A percentile compares a stretch with the other conserved stretches of the same genome.
Evolutionary conservation across 2,797 vertebrate species (phyloP).

Genomic region (Hirundo rustica): DNA sequence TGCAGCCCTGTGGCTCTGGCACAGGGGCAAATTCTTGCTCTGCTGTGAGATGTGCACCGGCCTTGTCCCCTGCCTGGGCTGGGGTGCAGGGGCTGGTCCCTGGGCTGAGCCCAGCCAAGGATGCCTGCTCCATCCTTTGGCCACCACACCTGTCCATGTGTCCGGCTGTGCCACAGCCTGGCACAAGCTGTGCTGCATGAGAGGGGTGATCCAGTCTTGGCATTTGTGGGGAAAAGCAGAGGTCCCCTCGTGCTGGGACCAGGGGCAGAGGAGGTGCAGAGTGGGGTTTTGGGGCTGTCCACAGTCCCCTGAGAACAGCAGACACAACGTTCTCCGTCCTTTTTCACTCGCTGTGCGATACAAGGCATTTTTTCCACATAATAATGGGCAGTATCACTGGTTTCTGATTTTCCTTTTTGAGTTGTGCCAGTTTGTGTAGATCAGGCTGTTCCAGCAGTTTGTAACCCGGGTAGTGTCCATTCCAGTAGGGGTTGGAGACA

Average conservation of each 20-base stretch:
- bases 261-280: background rate
- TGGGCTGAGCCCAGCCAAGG: background rate
- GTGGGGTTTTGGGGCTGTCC: background rate
- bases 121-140: background rate
- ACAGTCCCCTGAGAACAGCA: background rate
- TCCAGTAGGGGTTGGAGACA: background rate
- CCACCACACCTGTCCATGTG: fast-evolving
- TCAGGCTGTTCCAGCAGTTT: background rate
- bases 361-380: background rate
- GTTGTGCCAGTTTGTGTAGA: background rate
- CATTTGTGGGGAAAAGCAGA: background rate
- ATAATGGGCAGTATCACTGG: background rate
- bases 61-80: background rate
- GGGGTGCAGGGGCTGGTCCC: background rate
- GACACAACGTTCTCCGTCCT: background rate
- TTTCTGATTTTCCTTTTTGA: background rate
- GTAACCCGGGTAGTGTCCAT: background rate
- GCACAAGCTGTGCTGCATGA: background rate
- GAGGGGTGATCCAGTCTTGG: background rate
- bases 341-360: background rate
- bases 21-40: background rate
- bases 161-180: background rate
- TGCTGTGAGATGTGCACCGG: background rate
- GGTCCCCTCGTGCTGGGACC: background rate
- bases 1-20: background rate